These are phyloP conservation scores for Dasysyrphus tricinctus DNA, from an alignment of 2,888 invertebrate species.

Conservation along the genomic window DNA sequence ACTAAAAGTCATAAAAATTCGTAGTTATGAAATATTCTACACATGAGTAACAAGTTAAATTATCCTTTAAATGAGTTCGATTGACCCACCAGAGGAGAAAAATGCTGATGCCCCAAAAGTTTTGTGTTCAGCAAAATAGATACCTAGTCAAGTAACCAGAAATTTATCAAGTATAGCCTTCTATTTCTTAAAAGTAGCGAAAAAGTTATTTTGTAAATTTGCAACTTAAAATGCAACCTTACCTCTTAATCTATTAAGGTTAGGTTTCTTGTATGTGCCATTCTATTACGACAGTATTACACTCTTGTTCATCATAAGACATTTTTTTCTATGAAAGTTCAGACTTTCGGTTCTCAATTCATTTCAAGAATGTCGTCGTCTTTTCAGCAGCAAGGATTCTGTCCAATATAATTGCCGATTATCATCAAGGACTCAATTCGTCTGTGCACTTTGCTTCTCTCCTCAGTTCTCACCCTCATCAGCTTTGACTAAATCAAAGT, in stretches of 20 bases:
- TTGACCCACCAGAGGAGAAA: no score
- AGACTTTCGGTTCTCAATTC: slow-evolving; percentile 41
- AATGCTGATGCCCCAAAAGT: no score
- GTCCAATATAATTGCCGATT: slow-evolving; percentile 68
- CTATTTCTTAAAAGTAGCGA: no score
- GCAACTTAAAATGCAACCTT: background rate
- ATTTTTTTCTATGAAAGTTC: slow-evolving; percentile 56
- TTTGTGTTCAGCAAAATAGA: no score
- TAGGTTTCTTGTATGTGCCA: background rate
- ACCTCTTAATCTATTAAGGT: background rate
- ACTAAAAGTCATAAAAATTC: no score
- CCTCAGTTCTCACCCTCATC: background rate
- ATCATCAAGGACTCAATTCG: slow-evolving; percentile 71
- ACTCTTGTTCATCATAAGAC: slow-evolving; percentile 59
- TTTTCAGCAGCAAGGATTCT: slow-evolving; percentile 58
- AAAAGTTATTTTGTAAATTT: no score
- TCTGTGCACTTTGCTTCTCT: slow-evolving; percentile 54
- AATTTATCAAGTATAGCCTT: no score
- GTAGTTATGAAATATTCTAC: no score
- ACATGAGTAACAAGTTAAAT: no score
- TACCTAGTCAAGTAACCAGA: no score
- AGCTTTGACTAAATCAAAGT: slow-evolving; percentile 43
- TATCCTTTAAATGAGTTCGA: no score
- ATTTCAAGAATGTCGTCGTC: slow-evolving; percentile 34
- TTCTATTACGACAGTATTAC: slow-evolving; percentile 51